These are phyloP conservation scores for Calyptomena viridis DNA, from an alignment of 2,113 vertebrate species.

Conservation along the genomic window DNA sequence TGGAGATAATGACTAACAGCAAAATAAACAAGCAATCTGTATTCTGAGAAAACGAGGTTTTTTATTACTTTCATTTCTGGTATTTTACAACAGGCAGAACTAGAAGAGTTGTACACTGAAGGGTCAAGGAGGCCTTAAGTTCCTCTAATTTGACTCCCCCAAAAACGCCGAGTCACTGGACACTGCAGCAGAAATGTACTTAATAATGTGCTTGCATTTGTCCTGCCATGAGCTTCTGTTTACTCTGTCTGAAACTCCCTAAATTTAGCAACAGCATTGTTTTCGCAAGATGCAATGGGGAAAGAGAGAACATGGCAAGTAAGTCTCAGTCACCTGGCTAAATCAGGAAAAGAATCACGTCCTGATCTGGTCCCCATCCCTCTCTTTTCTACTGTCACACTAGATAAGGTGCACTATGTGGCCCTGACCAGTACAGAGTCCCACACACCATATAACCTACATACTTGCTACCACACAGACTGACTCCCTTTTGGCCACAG, in stretches of 20 bases:
- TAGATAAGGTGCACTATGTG: not conserved
- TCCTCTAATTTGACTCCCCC: not conserved
- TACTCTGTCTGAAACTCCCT: not conserved
- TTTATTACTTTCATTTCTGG: not conserved
- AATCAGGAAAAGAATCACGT: not conserved
- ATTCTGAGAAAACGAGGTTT: not conserved
- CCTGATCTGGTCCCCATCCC: rapidly evolving
- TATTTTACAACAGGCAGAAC: not conserved
- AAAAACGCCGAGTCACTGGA: not conserved
- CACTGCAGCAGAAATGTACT: not conserved
- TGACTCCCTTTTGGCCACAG: not conserved
- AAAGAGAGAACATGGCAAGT: not conserved
- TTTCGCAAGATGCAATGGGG: not conserved
- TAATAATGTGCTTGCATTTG: not conserved
- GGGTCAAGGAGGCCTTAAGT: not conserved
- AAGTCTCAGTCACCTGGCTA: not conserved
- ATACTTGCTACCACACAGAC: not conserved
- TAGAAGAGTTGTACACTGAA: not conserved
- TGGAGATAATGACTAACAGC: not conserved
- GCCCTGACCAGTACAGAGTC: not conserved
- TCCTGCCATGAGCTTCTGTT: not conserved
- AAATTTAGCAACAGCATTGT: not conserved
- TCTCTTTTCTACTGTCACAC: not conserved
- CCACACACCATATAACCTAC: not conserved
- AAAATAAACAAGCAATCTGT: not conserved